Conservation (phyloP, 2,113 vertebrate genomes). For the Oceanodroma tethys region DNA sequence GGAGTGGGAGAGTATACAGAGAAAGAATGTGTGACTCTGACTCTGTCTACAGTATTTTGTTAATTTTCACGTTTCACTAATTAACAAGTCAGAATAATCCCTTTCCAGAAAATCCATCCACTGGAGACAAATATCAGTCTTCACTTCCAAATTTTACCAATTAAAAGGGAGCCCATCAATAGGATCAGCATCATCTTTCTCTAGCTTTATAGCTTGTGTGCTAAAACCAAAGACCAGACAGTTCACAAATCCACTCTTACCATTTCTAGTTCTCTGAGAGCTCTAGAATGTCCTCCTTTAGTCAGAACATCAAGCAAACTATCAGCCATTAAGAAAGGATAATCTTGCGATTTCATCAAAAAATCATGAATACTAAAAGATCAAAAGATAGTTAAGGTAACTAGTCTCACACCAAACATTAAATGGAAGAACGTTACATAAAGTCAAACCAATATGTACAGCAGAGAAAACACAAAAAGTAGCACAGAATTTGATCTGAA, state of each 20-base stretch:
- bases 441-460: background rate
- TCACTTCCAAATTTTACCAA: background rate
- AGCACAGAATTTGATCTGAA: background rate
- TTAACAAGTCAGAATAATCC: background rate
- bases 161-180: background rate
- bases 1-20: background rate
- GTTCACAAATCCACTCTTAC: slow-evolving; percentile 70
- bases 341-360: slow-evolving; percentile 86
- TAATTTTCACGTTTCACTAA: background rate
- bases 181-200: background rate
- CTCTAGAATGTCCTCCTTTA: slow-evolving; percentile 89
- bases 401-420: background rate
- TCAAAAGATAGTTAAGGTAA: background rate
- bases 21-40: background rate
- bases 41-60: background rate
- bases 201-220: background rate
- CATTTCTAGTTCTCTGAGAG: slow-evolving; percentile 76
- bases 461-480: background rate
- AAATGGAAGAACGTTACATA: fast-evolving
- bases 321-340: slow-evolving; percentile 89
- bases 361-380: slow-evolving; percentile 84
- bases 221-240: background rate
- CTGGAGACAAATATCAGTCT: background rate
- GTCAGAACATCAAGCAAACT: slow-evolving; percentile 91
- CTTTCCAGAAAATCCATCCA: background rate